Evolutionary conservation across 2,797 vertebrate genomes (phyloP), one percentile per base, ranked within the genome.

Genomic region (Apogon hyalosoma): DNA sequence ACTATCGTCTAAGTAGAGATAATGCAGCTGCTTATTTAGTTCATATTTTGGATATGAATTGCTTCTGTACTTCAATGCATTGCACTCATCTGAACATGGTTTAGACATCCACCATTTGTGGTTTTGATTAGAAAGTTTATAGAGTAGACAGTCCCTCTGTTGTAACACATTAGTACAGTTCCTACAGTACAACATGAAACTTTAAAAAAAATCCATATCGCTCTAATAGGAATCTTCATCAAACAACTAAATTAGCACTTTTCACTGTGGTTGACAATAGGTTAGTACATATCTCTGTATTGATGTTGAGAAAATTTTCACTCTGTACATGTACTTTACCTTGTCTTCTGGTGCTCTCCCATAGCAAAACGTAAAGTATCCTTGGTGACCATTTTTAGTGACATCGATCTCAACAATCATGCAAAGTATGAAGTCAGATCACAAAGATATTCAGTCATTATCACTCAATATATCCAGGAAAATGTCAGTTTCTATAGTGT

Each of bases 261-360:
- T 77, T 77, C 73, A 71, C 81, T 83, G 83, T 84, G 80, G 77
- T 69, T 77, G 63, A 64, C 42, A 41, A 66, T 65, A 62, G 65
- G 46, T 76, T 68, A 79, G 75, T 71, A 49, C 77, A 71, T 70
- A 80, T 81, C 51, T 81, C 48, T 86, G 69, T 80, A 73, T 79
- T 69, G 70, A 69, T 77, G 68, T 79, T 73, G 57, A 64, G 21
- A 71, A 66, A 62, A 19, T 21, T 21, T 21, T 40, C 55, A 49
- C 40, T 52, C 57, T 70, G 61, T 77, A 28, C 19, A 13, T 63
- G 69, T 72, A 54, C 61, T 61, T 73, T 67, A 76, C 65, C 61
- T 78, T 65, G 58, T 85, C 64, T 43, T 63, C 56, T 77, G 80
- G 82, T 85, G 85, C 85, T 82, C 60, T 85, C 47, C 59, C 56